phyloP scores from a whole-genome alignment of 2,888 invertebrate species.

The Prenolepis imparis region DNA sequence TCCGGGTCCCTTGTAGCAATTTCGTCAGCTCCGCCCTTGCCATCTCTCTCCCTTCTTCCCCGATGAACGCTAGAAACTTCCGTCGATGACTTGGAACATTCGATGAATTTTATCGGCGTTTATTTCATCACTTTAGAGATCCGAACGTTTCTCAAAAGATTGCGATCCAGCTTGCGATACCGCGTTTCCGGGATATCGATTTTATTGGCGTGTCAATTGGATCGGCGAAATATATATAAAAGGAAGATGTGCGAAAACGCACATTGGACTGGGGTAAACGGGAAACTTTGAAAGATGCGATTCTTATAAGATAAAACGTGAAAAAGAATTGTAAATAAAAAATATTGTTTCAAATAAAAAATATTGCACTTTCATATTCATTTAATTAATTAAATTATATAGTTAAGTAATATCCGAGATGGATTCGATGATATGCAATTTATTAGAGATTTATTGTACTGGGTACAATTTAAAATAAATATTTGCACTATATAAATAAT shows the following conservation, averaged over 20 bases:
- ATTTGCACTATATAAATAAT: too few relatives aligned
- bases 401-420: neutral
- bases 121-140: conserved; percentile 22
- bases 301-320: neutral
- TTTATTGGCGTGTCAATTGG: conserved; percentile 12
- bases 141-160: conserved; percentile 6
- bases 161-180: neutral
- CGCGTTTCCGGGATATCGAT: neutral
- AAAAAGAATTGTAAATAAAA: too few relatives aligned
- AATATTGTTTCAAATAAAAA: too few relatives aligned
- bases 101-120: conserved; percentile 10
- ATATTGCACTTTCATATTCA: neutral
- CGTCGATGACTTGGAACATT: neutral
- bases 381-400: neutral
- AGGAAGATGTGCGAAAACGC: neutral
- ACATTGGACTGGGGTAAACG: neutral
- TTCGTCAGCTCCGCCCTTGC: neutral
- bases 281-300: neutral
- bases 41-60: too few relatives aligned
- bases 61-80: neutral
- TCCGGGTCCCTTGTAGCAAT: conserved; percentile 34
- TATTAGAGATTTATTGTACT: too few relatives aligned
- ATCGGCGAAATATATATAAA: neutral
- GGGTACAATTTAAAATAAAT: too few relatives aligned
- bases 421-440: neutral